Base-by-base conservation (phyloP, 2,113 vertebrate genomes). In the Epinephelus moara region DNA sequence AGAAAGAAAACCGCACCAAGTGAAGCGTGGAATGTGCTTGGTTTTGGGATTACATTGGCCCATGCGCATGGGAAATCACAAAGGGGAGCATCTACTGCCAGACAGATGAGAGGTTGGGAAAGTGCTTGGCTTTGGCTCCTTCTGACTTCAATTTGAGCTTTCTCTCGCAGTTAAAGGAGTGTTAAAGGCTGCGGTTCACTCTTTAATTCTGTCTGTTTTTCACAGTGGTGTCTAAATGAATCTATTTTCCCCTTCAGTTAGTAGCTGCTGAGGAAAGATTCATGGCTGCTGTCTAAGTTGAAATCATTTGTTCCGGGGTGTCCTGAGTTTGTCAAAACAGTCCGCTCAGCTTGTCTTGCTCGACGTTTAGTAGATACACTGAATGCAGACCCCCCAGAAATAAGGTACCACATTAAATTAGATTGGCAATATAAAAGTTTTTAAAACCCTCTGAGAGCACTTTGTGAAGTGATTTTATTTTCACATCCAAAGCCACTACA, bases 21-120 rank as follows among this genome's bases (percentile, higher is more conserved):
- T 53, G 75, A 92, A 88, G 75, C 77, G 55, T 88, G 83, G 88
- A 92, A 89, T 91, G 83, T 75, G 75, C 82, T 90, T 78, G 75
- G 87, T 84, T 75, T 86, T 63, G 80, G 89, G 86, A 90, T 92
- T 83, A 85, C 82, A 84, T 27, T 77, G 83, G 86, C 70, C 78
- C 56, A 27, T 74, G 78, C 84, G 87, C 86, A 87, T 78, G 74
- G 49, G 75, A 75, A 88, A 82, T 78, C 71, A 90, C 84, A 85
- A 86, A 84, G 60, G 66, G 62, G 72, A 81, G 53, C 78, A 15
- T 81, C 75, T 77, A 42, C 82, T 85, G 82, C 81, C 90, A 91
- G 85, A 82, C 79, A 67, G 57, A 87, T 82, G 86, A 91, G 88
- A 75, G 73, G 81, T 75, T 81, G 78, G 27, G 76, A 82, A 86